A percentile compares a stretch with the other conserved stretches of the same genome.
These are phyloP conservation scores for Cyprinodon brontotheroides DNA, from an alignment of 2,113 vertebrate species.

Conservation along the genomic window DNA sequence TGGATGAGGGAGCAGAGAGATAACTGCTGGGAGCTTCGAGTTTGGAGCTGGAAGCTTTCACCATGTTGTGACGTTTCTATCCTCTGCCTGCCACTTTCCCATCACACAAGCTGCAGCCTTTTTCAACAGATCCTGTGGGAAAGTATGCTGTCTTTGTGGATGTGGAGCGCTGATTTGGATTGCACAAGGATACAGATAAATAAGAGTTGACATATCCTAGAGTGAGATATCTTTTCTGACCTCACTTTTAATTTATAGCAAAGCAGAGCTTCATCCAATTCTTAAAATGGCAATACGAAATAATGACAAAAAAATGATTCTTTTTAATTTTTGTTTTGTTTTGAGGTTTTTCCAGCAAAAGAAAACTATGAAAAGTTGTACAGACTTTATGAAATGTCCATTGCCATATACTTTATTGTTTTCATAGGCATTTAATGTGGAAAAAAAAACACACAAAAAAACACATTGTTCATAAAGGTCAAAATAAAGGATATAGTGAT, in stretches of 20 bases:
- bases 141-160: background rate
- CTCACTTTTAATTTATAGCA: background rate
- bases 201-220: background rate
- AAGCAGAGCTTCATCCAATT: background rate
- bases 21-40: constrained; percentile 47
- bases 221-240: background rate
- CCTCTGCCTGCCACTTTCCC: constrained; percentile 26
- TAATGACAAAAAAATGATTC: background rate
- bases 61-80: constrained; percentile 28
- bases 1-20: constrained; percentile 38
- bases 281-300: background rate
- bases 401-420: background rate
- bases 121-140: background rate
- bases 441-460: background rate
- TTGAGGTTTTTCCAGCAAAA: background rate
- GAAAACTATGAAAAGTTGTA: background rate
- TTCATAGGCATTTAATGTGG: background rate
- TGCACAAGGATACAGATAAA: background rate
- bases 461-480: too few species aligned
- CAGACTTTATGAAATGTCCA: background rate
- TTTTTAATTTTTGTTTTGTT: background rate
- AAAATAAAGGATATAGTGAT: too few species aligned
- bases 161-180: background rate
- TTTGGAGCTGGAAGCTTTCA: constrained; percentile 37
- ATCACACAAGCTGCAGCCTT: constrained; percentile 2